Conservation (phyloP, 2,113 vertebrate genomes). For the Fukomys damarensis region DNA sequence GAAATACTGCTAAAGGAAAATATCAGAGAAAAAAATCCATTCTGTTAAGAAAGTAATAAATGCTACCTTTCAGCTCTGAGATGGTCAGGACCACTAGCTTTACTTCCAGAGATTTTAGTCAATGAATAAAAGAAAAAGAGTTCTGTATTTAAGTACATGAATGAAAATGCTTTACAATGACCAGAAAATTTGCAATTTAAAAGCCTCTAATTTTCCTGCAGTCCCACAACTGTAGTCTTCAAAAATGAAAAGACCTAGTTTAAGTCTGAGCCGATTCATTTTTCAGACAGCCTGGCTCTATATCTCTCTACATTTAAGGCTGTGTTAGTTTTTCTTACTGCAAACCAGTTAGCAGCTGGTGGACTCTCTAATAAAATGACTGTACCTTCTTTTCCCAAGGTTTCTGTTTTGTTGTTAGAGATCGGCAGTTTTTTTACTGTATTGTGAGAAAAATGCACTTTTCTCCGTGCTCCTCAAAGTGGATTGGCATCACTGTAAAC, state of each 20-base stretch:
- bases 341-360: background rate
- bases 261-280: background rate
- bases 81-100: background rate
- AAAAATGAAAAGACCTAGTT: background rate
- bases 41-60: background rate
- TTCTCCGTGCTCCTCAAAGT: background rate
- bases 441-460: background rate
- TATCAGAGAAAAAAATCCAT: background rate
- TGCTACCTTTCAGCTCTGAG: background rate
- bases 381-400: background rate
- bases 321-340: background rate
- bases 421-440: background rate
- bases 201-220: background rate
- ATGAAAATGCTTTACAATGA: background rate
- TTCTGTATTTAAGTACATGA: background rate
- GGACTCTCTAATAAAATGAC: background rate
- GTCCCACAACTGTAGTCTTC: background rate
- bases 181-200: slow-evolving; percentile 22
- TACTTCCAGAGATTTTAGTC: slow-evolving; percentile 8
- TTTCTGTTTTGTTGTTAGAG: background rate
- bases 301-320: background rate
- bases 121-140: slow-evolving; percentile 41
- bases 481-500: background rate
- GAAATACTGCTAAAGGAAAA: background rate
- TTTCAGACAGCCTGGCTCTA: background rate